Conservation (phyloP, 1,140 invertebrate species). For the Rhizoglyphus robini region DNA sequence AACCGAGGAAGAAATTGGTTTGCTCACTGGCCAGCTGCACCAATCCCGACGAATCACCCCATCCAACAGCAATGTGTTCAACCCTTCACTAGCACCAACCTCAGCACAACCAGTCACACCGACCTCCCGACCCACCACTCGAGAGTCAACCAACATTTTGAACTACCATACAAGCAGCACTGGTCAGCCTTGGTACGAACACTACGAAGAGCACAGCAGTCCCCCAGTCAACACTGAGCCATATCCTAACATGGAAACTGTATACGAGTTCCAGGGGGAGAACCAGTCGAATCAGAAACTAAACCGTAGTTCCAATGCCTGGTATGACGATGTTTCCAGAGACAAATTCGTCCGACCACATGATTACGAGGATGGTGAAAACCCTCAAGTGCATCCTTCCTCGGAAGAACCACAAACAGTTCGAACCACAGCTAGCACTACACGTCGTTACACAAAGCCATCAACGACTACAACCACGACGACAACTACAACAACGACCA, state of each 20-base stretch:
- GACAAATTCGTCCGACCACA: background rate
- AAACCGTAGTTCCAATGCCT: background rate
- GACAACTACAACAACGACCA: conserved; percentile 28
- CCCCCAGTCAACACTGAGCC: no score
- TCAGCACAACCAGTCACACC: background rate
- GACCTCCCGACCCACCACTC: background rate
- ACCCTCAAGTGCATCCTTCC: background rate
- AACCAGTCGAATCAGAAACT: background rate
- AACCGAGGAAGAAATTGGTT: background rate
- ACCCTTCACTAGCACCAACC: background rate
- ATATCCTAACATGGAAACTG: background rate
- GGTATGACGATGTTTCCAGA: conserved; percentile 3
- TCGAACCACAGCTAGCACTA: background rate
- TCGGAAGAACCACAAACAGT: background rate
- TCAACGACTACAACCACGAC: conserved; percentile 3
- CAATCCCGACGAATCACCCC: background rate
- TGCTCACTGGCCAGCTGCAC: background rate
- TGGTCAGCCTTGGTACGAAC: background rate
- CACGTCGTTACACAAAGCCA: background rate
- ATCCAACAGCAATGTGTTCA: background rate
- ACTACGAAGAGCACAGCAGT: background rate
- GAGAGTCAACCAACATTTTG: background rate
- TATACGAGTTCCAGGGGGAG: background rate
- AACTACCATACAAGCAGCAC: background rate
- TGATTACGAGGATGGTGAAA: background rate